Base-by-base conservation (phyloP, 2,797 vertebrate genomes). In the Betta splendens region DNA sequence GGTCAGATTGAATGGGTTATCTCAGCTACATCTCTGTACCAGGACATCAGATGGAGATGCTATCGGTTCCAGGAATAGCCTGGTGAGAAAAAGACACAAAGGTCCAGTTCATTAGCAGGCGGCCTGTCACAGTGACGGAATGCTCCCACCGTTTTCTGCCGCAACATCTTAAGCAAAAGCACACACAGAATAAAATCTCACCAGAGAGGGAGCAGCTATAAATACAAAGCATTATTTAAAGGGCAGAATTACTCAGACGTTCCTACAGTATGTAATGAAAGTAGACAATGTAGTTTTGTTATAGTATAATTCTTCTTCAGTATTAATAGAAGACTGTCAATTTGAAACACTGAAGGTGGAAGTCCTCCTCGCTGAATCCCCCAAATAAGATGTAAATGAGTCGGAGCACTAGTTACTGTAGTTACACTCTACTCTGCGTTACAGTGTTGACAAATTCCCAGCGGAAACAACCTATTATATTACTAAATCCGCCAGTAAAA, bases 21-120 rank as follows among this genome's bases (percentile, higher is more conserved):
- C 73, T 63, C 12, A 7, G 50, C 73, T 75, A 47, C 67, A 77
- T 84, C 63, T 67, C 65, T 72, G 69, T 71, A 62, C 50, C 51
- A 51, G 68, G 51, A 74, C 61, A 78, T 79, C 69, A 55, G 57
- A 67, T 71, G 71, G 61, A 39, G 65, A 77, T 65, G 62, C 22
- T 69, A 83, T 81, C 67, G 39, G 51, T 67, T 87, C 76, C 81
- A 70, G 69, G 69, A 87, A 88, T 68, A 83, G 66, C 47, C 62
- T 51, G 35, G 68, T 69, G 70, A 77, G 51, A 52, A 43, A 39
- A 55, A 44, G 60, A 79, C 55, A 70, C 71, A 83, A 69, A 80
- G 68, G 73, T 85, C 68, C 40, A 64, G 46, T 74, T 86, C 74
- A 80, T 86, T 81, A 85, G 72, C 61, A 74, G 59, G 63, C 21